A percentile compares a stretch with the other conserved stretches of the same genome.
These are phyloP conservation scores for Pterostichus madidus DNA, from an alignment of 2,888 invertebrate species.

Conservation along the genomic window DNA sequence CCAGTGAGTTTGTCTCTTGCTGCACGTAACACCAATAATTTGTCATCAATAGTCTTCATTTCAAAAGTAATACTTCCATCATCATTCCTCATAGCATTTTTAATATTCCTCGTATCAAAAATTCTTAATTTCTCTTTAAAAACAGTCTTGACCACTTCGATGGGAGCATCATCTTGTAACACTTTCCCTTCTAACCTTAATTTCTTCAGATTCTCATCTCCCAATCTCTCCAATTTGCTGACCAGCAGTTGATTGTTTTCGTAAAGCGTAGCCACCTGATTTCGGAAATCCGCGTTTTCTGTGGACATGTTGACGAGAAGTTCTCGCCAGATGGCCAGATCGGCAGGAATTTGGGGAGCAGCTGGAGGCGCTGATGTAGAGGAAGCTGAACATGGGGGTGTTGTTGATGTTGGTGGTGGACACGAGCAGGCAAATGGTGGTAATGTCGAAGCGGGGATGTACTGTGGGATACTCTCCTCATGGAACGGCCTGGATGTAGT, in stretches of 20 bases:
- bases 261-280: conserved; percentile 17
- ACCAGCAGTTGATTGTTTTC: conserved; percentile 30
- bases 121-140: conserved; percentile 71
- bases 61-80: conserved; percentile 71
- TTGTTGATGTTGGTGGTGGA: conserved; percentile 15
- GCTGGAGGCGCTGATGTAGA: neutral
- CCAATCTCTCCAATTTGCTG: conserved; percentile 32
- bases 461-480: neutral
- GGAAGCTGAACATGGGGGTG: conserved; percentile 16
- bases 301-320: conserved; percentile 50
- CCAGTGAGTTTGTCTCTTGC: conserved; percentile 70
- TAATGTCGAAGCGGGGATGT: conserved; percentile 10
- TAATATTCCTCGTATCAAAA: conserved; percentile 68
- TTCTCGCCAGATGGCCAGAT: conserved; percentile 50
- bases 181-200: conserved; percentile 38
- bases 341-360: neutral
- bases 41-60: conserved; percentile 70
- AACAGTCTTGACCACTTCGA: conserved; percentile 69
- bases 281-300: conserved; percentile 46
- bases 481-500: neutral
- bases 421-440: conserved; percentile 22
- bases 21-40: conserved; percentile 70
- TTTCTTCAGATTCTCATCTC: conserved; percentile 55
- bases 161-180: conserved; percentile 52
- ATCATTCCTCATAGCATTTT: conserved; percentile 69